Evolutionary conservation across 2,888 invertebrate genomes (phyloP).

Genomic region (Amorpha juglandis): DNA sequence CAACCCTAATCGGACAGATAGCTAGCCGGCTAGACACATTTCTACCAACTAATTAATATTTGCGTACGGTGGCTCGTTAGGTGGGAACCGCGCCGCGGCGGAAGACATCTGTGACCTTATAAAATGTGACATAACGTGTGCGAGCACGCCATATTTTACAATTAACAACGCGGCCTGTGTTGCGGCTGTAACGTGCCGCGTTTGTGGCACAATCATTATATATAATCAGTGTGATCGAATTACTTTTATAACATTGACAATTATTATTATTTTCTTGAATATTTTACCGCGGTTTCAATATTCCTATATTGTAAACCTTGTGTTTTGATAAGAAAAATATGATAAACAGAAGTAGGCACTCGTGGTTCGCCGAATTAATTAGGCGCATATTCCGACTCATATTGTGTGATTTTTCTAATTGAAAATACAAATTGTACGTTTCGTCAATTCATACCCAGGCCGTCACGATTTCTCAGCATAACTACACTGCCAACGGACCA

Average conservation of each 20-base stretch:
- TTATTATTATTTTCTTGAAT: neutral
- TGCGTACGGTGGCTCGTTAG: constrained; percentile 22
- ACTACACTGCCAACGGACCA: too few species aligned
- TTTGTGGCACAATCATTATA: constrained; percentile 14
- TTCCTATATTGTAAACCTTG: too few species aligned
- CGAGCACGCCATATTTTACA: constrained; percentile 21
- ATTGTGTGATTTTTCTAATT: too few species aligned
- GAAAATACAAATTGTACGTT: too few species aligned
- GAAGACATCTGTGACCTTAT: constrained; percentile 27
- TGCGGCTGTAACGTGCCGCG: constrained; percentile 9
- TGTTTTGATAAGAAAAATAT: too few species aligned
- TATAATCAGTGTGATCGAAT: constrained; percentile 18
- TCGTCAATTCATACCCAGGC: too few species aligned
- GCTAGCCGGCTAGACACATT: constrained; percentile 21
- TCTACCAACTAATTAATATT: constrained; percentile 26
- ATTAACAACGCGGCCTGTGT: constrained; percentile 12
- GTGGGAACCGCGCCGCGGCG: constrained; percentile 14
- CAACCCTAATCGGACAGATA: constrained; percentile 14
- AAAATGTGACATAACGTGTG: constrained; percentile 22
- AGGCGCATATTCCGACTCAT: too few species aligned
- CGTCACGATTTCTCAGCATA: too few species aligned
- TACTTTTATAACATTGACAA: neutral
- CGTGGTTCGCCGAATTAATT: too few species aligned
- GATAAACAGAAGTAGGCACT: too few species aligned
- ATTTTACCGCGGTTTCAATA: too few species aligned